Evolutionary conservation across 2,888 invertebrate species (phyloP), one percentile per base, ranked within the genome.

Genomic region (Synanthedon andrenaeformis): DNA sequence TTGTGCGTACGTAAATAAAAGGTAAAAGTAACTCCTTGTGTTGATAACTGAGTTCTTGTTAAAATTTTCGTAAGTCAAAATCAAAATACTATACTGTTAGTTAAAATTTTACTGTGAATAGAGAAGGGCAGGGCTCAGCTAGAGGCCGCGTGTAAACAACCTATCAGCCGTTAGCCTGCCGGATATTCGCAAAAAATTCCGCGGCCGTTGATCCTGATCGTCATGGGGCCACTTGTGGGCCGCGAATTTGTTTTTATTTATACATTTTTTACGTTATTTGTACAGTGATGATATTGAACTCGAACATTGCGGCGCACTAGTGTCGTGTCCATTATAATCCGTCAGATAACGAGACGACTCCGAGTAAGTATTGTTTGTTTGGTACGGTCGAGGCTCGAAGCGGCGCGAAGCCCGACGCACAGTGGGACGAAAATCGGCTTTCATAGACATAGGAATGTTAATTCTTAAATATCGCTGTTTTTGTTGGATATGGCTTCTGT

Each of bases 151-250:
- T 56, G 61, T 61, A 63, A 63, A 65, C 63, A 65, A 59, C 57
- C 55, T 57, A 48, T 48, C 56, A 57, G 57, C 59, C 64, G 65
- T 65, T 66, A 66, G 55, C 62, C 55, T 64, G 66, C 70, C 77
- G 75, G 72, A 76, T 71, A 67, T 74, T 72, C 66, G 73, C 74
- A 72, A 75, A 76, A 75, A 76, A 70, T 72, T 69, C 70, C 70
- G 70, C 72, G 78, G 75, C 66, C 79, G 68, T 76, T 79, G 77
- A 67, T 76, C 79, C 66, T 62, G 62, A 55, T 59, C 57, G 57
- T 57, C 60, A 60, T 63, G 72, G 67, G 74, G 74, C 72, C 69
- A 65, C 64, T 66, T 58, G 64, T 66, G 69, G 73, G 67, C 69
- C 66, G 64, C 67, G 62, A 66, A 67, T 70, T 70, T 69, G 64